Conservation (phyloP, 2,113 vertebrate genomes). For the Pterocles orientalis region DNA sequence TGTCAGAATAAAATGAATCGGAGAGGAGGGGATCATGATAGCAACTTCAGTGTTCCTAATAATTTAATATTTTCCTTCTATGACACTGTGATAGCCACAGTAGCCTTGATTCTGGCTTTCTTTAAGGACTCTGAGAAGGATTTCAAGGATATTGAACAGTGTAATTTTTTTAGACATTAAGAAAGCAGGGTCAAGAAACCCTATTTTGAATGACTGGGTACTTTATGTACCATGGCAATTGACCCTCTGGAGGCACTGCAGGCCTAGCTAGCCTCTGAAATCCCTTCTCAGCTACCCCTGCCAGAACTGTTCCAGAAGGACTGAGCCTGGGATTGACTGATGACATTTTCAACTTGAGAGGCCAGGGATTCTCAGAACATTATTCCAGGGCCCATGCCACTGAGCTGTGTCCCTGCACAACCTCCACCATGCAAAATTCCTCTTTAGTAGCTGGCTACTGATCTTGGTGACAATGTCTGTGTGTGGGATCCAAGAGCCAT, state of each 20-base stretch:
- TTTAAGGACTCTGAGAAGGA: background rate
- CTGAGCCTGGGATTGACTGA: slow-evolving; percentile 17
- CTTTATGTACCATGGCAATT: slow-evolving; percentile 30
- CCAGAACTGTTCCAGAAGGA: background rate
- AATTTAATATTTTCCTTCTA: background rate
- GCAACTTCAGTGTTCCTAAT: background rate
- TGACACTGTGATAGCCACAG: background rate
- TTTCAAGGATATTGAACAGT: background rate
- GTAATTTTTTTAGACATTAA: slow-evolving; percentile 10
- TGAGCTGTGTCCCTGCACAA: background rate
- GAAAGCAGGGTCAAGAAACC: background rate
- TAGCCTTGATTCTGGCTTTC: background rate
- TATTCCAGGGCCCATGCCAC: background rate
- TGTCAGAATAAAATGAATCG: background rate
- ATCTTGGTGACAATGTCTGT: background rate
- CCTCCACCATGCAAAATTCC: background rate
- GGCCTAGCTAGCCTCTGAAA: background rate
- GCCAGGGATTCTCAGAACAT: background rate
- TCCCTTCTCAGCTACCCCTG: slow-evolving; percentile 15
- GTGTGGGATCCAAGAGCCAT: background rate
- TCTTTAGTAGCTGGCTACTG: background rate
- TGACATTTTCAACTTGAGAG: slow-evolving; percentile 44
- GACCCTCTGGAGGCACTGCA: slow-evolving; percentile 38
- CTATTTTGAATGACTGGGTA: slow-evolving; percentile 43
- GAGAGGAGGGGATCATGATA: background rate